Conservation (phyloP, 2,888 invertebrate genomes). For the Tachystola acroxantha region DNA sequence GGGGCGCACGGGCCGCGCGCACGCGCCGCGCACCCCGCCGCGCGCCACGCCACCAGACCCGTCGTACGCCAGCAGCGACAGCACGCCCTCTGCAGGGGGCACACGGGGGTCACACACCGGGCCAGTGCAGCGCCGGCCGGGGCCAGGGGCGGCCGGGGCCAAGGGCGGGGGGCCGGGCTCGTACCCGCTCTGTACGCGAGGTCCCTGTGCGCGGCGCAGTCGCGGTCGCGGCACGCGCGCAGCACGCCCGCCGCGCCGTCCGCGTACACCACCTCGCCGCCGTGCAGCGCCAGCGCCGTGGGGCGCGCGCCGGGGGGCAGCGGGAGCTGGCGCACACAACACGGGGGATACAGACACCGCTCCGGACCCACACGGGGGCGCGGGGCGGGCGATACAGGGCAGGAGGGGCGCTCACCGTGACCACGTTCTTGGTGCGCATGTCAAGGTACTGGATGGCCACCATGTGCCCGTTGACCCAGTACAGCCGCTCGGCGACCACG, state of each 20-base stretch:
- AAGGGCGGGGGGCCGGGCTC: neutral
- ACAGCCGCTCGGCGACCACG: conserved; percentile 78
- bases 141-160: too few relatives aligned
- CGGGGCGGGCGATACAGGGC: neutral
- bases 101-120: neutral
- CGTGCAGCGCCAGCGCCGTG: conserved; percentile 82
- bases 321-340: conserved; percentile 28
- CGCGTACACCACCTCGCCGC: conserved; percentile 82
- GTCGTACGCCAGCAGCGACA: conserved; percentile 85
- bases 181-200: conserved; percentile 64
- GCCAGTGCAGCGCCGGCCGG: too few relatives aligned
- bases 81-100: conserved; percentile 78
- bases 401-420: conserved; percentile 31
- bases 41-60: conserved; percentile 80
- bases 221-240: conserved; percentile 79
- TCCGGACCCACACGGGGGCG: neutral
- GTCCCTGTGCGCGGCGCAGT: conserved; percentile 42
- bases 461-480: conserved; percentile 78
- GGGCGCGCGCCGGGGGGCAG: conserved; percentile 64
- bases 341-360: neutral
- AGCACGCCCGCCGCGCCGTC: conserved; percentile 81
- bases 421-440: conserved; percentile 47
- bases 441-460: conserved; percentile 80
- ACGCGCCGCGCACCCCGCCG: conserved; percentile 76
- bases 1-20: conserved; percentile 67